Base-by-base conservation (phyloP, 2,113 vertebrate genomes). In the Litocranius walleri region DNA sequence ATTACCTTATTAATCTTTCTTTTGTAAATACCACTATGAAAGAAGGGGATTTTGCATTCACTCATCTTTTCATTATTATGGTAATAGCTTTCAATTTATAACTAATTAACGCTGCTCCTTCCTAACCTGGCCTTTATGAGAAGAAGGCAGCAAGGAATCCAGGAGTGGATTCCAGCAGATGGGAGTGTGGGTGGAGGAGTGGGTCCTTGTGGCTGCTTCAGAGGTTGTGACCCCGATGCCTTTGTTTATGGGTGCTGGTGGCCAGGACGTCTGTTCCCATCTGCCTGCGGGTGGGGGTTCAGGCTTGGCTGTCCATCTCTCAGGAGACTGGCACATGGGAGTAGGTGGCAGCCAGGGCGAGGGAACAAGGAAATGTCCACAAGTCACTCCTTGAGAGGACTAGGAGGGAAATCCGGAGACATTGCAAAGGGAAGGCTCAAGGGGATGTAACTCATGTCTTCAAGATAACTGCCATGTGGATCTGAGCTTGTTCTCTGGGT, bases 31-130 rank as follows among this genome's bases (percentile, higher is more conserved):
- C 21, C 36, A 23, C 92, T 21, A 52, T 86, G 97, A 95, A 98
- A 98, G 96, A 93, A 98, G 52, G 93, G 91, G 94, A 96, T 98
- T 98, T 97, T 56, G 45, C 94, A 90, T 98, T 98, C 87, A 5
- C 25, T 97, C 78, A 88, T 98, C 96, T 97, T 98, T 98, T 98
- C 96, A 95, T 98, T 99, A 98, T 98, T 93, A 98, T 97, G 98
- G 92, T 98, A 98, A 98, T 99, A 97, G 97, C 96, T 98, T 98
- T 99, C 97, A 97, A 97, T 98, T 98, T 98, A 95, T 98, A 97
- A 93, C 96, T 98, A 97, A 99, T 98, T 98, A 98, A 97, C n/a
- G 57, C 95, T 96, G 71, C 96, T 98, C 97, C 90, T 14, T 94
- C 56, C 52, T 97, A 96, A 97, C 98, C 95, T 96, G 92, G 94